A percentile compares a stretch with the other conserved stretches of the same genome.
Evolutionary conservation across 2,888 invertebrate genomes (phyloP).

Genomic region (Dynastes tityus): DNA sequence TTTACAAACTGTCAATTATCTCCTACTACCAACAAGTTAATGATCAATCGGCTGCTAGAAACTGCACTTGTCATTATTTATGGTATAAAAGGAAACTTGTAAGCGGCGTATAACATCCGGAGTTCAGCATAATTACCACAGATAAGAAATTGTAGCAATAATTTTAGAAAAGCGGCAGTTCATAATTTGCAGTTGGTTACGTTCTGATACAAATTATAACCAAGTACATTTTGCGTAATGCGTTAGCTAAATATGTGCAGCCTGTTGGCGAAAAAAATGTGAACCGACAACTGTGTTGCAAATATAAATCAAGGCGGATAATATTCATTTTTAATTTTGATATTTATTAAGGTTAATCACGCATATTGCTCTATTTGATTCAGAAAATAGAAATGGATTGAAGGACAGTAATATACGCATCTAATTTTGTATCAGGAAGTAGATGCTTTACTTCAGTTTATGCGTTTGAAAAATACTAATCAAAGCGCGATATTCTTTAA

Average conservation of each 20-base stretch:
- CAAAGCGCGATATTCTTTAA: too few relatives aligned
- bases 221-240: constrained; percentile 42
- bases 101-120: constrained; percentile 51
- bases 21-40: constrained; percentile 51
- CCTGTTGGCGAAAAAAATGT: constrained; percentile 22
- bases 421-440: not conserved
- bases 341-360: constrained; percentile 43
- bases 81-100: constrained; percentile 51
- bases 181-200: constrained; percentile 48
- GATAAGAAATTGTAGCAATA: constrained; percentile 53
- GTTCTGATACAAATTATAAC: constrained; percentile 43
- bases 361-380: constrained; percentile 8
- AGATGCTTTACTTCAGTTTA: not conserved
- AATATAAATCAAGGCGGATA: constrained; percentile 37
- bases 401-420: constrained; percentile 1
- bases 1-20: constrained; percentile 50
- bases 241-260: constrained; percentile 46
- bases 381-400: not conserved
- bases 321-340: constrained; percentile 34
- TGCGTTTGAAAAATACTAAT: too few relatives aligned
- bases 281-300: constrained; percentile 26
- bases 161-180: constrained; percentile 51
- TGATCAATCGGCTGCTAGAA: constrained; percentile 51
- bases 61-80: constrained; percentile 51
- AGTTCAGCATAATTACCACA: constrained; percentile 50